Percentiles rank a stretch among this genome's conserved stretches.
phyloP scores from a whole-genome alignment of 2,888 invertebrate genomes.

The Eupithecia abbreviata region DNA sequence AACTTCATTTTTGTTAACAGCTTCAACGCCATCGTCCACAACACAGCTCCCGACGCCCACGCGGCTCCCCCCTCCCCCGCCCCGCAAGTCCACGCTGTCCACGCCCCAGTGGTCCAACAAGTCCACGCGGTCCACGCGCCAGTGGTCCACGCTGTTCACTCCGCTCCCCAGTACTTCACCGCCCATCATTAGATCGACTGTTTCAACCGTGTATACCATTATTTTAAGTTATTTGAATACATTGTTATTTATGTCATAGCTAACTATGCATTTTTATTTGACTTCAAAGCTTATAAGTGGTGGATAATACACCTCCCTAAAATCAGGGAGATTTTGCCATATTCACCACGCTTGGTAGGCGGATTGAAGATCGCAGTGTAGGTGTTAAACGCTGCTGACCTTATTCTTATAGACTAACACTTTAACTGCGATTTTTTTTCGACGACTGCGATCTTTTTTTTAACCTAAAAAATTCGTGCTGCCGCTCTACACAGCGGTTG shows the following conservation, averaged over 20 bases:
- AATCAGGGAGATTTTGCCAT: background rate
- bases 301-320: no score
- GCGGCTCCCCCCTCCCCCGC: slow-evolving; percentile 33
- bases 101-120: slow-evolving; percentile 45
- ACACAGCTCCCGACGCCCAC: slow-evolving; percentile 44
- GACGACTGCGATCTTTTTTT: no score
- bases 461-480: no score
- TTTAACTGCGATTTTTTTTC: no score
- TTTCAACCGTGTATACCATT: slow-evolving; percentile 34
- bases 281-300: background rate
- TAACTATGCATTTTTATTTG: slow-evolving; percentile 13
- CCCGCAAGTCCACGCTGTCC: slow-evolving; percentile 49
- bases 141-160: slow-evolving; percentile 46
- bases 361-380: background rate
- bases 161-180: slow-evolving; percentile 56
- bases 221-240: slow-evolving; percentile 42
- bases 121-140: slow-evolving; percentile 52
- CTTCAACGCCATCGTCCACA: slow-evolving; percentile 76
- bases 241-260: slow-evolving; percentile 41
- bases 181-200: slow-evolving; percentile 61
- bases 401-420: no score
- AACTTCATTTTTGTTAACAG: slow-evolving; percentile 51
- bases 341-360: no score
- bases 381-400: background rate
- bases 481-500: no score